phyloP scores from a whole-genome alignment of 2,888 invertebrate species.

The Brenthis hecate region DNA sequence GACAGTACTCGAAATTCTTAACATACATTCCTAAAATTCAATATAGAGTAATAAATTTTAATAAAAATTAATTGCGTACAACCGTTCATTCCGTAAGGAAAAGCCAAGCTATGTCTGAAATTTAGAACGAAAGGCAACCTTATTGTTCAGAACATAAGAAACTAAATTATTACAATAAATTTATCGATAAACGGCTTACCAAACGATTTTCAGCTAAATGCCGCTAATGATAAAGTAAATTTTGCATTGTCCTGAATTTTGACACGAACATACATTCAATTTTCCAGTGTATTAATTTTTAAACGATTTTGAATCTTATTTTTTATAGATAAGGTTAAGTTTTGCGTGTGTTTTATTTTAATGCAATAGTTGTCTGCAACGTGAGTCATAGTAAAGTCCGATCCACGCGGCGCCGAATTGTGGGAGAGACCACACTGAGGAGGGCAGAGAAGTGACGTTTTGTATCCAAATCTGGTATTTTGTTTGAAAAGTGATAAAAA shows the following conservation, averaged over 20 bases:
- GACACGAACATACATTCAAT: constrained; percentile 13
- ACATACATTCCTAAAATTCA: constrained; percentile 16
- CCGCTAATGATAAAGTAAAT: background rate
- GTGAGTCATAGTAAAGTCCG: constrained; percentile 75
- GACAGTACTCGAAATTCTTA: background rate
- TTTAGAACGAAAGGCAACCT: background rate
- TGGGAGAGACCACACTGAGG: constrained; percentile 29
- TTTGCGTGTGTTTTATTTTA: constrained; percentile 3
- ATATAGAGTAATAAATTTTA: constrained; percentile 26
- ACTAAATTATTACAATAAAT: background rate
- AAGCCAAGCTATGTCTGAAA: constrained; percentile 20
- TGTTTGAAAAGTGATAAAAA: too few relatives aligned
- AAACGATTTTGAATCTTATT: constrained; percentile 14
- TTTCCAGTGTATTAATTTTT: background rate
- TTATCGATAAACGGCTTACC: background rate
- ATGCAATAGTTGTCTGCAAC: constrained; percentile 53
- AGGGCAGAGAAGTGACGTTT: constrained; percentile 12
- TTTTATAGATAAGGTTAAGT: background rate
- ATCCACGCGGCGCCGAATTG: constrained; percentile 52
- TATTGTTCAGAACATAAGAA: background rate
- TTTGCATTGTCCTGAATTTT: constrained; percentile 3
- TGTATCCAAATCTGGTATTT: background rate
- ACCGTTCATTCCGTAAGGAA: constrained; percentile 16
- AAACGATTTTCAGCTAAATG: background rate
- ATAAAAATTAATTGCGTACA: constrained; percentile 26